Percentiles rank a stretch among this genome's conserved stretches.
Evolutionary conservation across 2,888 invertebrate genomes (phyloP).

Genomic region (Drosophila macrospina): DNA sequence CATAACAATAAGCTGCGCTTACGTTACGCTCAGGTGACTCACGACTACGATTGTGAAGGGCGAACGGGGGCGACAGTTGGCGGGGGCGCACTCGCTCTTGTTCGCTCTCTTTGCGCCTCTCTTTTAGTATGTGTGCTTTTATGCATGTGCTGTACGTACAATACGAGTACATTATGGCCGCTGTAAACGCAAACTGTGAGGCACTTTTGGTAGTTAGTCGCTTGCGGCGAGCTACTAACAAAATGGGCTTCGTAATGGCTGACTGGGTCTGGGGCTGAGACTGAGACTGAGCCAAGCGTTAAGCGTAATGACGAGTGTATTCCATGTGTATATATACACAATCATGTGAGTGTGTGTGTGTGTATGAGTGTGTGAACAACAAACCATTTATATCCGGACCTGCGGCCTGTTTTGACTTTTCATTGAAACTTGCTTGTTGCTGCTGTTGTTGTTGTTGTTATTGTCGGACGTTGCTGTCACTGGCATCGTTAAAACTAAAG

Average conservation of each 20-base stretch:
- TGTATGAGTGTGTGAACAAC: slow-evolving; percentile 61
- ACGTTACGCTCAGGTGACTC: slow-evolving; percentile 84
- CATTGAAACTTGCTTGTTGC: slow-evolving; percentile 70
- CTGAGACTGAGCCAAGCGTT: slow-evolving; percentile 71
- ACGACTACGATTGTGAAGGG: slow-evolving; percentile 62
- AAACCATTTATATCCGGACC: slow-evolving; percentile 80
- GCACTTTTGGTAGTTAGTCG: slow-evolving; percentile 74
- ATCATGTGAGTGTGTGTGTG: slow-evolving; percentile 9
- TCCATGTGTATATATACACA: slow-evolving; percentile 16
- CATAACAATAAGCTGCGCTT: slow-evolving; percentile 71
- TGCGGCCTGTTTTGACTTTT: slow-evolving; percentile 79
- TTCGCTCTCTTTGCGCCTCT: slow-evolving; percentile 10
- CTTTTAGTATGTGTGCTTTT: slow-evolving; percentile 19
- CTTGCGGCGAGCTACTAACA: slow-evolving; percentile 76
- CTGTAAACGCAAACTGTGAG: slow-evolving; percentile 54
- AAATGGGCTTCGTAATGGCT: slow-evolving; percentile 79
- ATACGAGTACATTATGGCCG: slow-evolving; percentile 59
- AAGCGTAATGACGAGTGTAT: slow-evolving; percentile 69
- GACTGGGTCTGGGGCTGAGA: slow-evolving; percentile 61
- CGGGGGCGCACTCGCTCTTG: slow-evolving; percentile 36
- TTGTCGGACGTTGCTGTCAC: slow-evolving; percentile 55
- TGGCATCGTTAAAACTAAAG: slow-evolving; percentile 71
- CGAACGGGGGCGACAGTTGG: slow-evolving; percentile 47
- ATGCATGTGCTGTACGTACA: slow-evolving; percentile 52
- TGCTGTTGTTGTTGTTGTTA: slow-evolving; percentile 42